Evolutionary conservation across 2,888 invertebrate genomes (phyloP), one percentile per base, ranked within the genome.

Genomic region (Tachina fera): DNA sequence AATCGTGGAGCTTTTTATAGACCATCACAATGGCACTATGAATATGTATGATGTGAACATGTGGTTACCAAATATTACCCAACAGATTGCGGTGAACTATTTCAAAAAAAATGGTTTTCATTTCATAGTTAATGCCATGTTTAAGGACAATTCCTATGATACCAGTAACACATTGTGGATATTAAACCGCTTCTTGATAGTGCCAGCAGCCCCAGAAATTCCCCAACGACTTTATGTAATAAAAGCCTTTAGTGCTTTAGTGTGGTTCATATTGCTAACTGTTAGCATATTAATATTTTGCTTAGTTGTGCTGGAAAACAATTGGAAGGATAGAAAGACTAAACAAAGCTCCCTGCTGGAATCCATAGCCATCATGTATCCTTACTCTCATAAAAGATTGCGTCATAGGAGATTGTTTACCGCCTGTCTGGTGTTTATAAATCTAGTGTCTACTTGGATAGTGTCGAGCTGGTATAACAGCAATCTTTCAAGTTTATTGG

Each of bases 401-500:
- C 11, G 13, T 1, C 41, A 39, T 2, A 56, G 39, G 2, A 16
- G 45, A 41, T 0, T 51, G 10, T 61, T 56, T 45, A 63, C 78
- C 14, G 14, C 70, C 1, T n/a, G 8, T 1, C 10, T 77, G 10
- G 8, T 60, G 14, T 1, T 70, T 5, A 11, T 82, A 41, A 60
- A 47, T 39, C n/a, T 85, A 0, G 49, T 70, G 2, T 11, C 63
- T 8, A 63, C 74, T 8, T 53, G 77, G 11, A 68, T 85, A 39
- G 3, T 85, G 47, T 58, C 51, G 1, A 68, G 58, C 13, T 58
- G 63, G 16, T 85, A 74, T 9, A 74, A 51, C 11, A 63, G 63
- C 10, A 78, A 70, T 58, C 41, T 85, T 1, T 85, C 74, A 47
- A 75, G 85, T 41, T 19, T 85, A 1, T 47, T 70, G 47, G 56